Conservation (phyloP, 92 coral and sea anemone genomes). For the Epizoanthus illoricatus region DNA sequence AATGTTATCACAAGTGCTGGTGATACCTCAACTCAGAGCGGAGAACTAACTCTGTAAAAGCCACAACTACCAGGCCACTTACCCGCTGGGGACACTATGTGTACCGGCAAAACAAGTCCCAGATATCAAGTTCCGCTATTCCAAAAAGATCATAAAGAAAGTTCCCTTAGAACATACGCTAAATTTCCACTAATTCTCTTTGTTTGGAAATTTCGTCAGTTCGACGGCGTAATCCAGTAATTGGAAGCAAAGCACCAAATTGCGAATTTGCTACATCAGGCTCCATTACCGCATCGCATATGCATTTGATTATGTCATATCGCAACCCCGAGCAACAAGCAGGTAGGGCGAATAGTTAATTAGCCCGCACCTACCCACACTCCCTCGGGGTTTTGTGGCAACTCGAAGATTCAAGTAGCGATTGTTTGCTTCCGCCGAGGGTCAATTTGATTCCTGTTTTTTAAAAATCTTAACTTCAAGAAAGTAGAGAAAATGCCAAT, state of each 20-base stretch:
- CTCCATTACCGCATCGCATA: slow-evolving; percentile 91
- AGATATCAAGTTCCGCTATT: slow-evolving; percentile 6
- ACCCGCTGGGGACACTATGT: slow-evolving; percentile 29
- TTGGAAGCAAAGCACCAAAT: slow-evolving; percentile 51
- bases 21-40: not conserved
- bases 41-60: not conserved
- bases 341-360: slow-evolving; percentile 82
- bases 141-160: slow-evolving; percentile 36
- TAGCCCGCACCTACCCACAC: slow-evolving; percentile 24
- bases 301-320: slow-evolving; percentile 96
- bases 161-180: slow-evolving; percentile 26
- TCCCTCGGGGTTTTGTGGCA: slow-evolving; percentile 10
- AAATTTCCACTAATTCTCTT: slow-evolving; percentile 39
- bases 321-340: slow-evolving; percentile 54
- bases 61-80: not conserved
- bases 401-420: slow-evolving; percentile 20
- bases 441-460: slow-evolving; percentile 20
- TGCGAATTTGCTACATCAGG: slow-evolving; percentile 79
- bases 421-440: not conserved
- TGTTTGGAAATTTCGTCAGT: slow-evolving; percentile 69
- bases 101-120: slow-evolving; percentile 16
- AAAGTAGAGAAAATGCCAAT: no score
- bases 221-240: slow-evolving; percentile 61
- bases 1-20: not conserved
- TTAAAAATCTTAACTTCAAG: not conserved